Evolutionary conservation across 2,797 vertebrate genomes (phyloP), one percentile per base, ranked within the genome.

Genomic region (Craterocephalus amniculus): DNA sequence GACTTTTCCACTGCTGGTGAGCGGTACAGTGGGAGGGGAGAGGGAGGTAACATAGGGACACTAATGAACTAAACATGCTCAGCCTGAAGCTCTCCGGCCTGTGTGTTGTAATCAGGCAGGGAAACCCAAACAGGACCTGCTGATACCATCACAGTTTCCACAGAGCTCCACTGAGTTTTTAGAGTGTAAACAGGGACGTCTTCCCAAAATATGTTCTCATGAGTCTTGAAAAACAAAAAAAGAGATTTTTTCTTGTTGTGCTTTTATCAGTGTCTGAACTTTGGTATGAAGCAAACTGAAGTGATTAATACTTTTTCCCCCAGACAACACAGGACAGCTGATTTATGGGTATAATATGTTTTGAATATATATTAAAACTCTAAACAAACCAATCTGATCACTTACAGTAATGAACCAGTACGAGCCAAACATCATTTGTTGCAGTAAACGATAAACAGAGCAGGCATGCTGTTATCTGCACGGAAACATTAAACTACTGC

Each of bases 1-100:
- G 18, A 70, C 58, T 80, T 89, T 86, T 89, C 87, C 88, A 67
- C 56, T 55, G 62, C 58, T 54, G 55, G 2, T 54, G 48, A 68
- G 36, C 52, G 58, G 20, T 31, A 65, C 29, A 63, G 34, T 67
- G 81, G 76, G 77, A 73, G 80, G 78, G 76, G 72, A 76, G 48
- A 48, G 70, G 65, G 74, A 63, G 71, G 70, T 80, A 79, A 74
- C 45, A 57, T 56, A 22, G 74, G 32, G 40, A 67, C 69, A 12
- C 82, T 76, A 82, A 88, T 88, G 84, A 61, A 81, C 56, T 67
- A 36, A 54, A 34, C 74, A 72, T 80, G 49, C 60, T 63, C 36
- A 65, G 49, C 57, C 58, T 63, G 38, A 45, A 40, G 55, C 71
- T 59, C 49, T 58, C 58, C 10, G 62, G 38, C 57, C 76, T 35